These are phyloP conservation scores for Glyptemys insculpta DNA, from an alignment of 2,797 vertebrate genomes.

Conservation along the genomic window DNA sequence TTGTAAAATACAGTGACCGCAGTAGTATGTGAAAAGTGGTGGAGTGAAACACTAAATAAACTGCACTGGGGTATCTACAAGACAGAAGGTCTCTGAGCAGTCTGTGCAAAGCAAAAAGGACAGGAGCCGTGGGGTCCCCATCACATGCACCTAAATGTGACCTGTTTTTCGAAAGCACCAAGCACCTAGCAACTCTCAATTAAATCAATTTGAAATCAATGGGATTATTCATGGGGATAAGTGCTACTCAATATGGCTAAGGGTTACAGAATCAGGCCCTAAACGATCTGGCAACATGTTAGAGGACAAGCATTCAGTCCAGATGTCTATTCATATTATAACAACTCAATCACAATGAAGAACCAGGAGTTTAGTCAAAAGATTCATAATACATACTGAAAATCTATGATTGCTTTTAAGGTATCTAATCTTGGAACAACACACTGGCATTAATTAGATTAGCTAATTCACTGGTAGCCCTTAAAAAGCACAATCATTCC, in stretches of 20 bases:
- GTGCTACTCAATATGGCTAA: not conserved
- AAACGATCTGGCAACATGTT: not conserved
- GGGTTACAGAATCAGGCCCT: not conserved
- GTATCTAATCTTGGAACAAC: not conserved
- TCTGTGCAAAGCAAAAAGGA: not conserved
- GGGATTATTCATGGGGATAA: not conserved
- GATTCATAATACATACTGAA: not conserved
- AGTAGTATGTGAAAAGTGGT: not conserved
- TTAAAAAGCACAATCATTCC: not conserved
- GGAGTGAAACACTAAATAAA: not conserved
- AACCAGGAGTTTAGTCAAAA: not conserved
- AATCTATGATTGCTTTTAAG: not conserved
- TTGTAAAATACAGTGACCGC: too few species aligned
- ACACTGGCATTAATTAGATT: not conserved
- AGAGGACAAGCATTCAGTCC: not conserved
- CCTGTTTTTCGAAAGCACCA: not conserved
- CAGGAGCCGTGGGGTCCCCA: not conserved
- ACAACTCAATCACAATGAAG: constrained; percentile 25
- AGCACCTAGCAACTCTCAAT: not conserved
- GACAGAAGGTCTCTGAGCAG: not conserved
- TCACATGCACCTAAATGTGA: not conserved
- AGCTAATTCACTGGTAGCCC: not conserved
- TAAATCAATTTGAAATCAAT: not conserved
- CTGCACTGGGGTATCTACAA: not conserved
- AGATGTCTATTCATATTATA: not conserved